These are phyloP conservation scores for Drosophila subobscura DNA, from an alignment of 1,140 invertebrate genomes.

Conservation along the genomic window DNA sequence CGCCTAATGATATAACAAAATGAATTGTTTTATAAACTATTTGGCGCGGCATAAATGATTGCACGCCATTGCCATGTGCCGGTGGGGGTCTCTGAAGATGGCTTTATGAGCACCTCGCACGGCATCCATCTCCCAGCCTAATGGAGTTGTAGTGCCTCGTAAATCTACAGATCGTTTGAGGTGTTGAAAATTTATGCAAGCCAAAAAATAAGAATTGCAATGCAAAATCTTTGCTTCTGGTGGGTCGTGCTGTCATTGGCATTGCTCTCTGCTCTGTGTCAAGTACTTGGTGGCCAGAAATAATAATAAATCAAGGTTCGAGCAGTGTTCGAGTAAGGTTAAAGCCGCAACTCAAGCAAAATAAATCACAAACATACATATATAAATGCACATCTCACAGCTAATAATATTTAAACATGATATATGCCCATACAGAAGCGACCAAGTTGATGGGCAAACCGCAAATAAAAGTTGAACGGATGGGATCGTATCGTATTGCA, in stretches of 20 bases:
- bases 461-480: constrained; percentile 34
- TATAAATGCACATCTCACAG: constrained; percentile 35
- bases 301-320: constrained; percentile 37
- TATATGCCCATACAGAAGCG: constrained; percentile 38
- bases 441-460: constrained; percentile 32
- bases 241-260: constrained; percentile 32
- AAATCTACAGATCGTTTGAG: constrained; percentile 26
- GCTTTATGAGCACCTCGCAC: constrained; percentile 41
- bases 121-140: constrained; percentile 18
- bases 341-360: constrained; percentile 22
- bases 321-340: constrained; percentile 39
- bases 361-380: not conserved
- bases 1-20: constrained; percentile 75
- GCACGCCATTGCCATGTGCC: constrained; percentile 37
- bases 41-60: constrained; percentile 67
- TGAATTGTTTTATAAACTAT: constrained; percentile 70
- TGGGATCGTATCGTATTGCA: constrained; percentile 41
- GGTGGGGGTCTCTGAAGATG: too few relatives aligned
- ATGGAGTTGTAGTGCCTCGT: constrained; percentile 43
- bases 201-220: constrained; percentile 6
- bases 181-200: constrained; percentile 50
- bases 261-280: constrained; percentile 19
- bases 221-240: not conserved
- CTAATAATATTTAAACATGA: constrained; percentile 34
- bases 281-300: constrained; percentile 21